phyloP scores from a whole-genome alignment of 2,888 invertebrate genomes.

The Stenodema calcarata region DNA sequence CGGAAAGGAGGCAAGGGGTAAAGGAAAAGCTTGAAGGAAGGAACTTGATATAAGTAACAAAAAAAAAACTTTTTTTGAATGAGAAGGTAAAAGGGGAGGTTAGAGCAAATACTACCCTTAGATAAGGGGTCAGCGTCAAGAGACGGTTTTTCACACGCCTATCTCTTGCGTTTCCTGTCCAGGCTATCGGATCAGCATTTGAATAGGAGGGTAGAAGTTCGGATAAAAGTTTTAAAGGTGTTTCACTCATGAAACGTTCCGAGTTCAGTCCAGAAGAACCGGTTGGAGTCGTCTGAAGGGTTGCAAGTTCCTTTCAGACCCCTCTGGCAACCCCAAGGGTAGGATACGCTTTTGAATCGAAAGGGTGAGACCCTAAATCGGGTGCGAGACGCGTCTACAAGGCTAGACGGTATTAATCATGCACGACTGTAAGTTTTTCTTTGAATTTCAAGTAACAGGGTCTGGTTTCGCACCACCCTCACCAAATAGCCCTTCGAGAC shows the following conservation, averaged over 20 bases:
- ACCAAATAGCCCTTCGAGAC: neutral
- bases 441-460: neutral
- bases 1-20: neutral
- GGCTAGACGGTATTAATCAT: conserved; percentile 25
- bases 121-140: conserved; percentile 9
- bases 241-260: neutral
- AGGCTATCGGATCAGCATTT: conserved; percentile 1
- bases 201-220: neutral
- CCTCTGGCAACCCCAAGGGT: neutral
- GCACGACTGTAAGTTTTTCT: neutral
- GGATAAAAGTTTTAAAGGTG: conserved; percentile 33
- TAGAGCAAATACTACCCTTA: conserved; percentile 12
- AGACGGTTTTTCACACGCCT: conserved; percentile 23
- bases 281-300: neutral
- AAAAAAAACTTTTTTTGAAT: conserved; percentile 6
- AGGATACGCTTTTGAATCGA: neutral
- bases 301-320: neutral
- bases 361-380: neutral
- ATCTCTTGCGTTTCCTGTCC: conserved; percentile 21
- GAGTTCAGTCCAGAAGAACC: neutral
- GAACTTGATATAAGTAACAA: neutral
- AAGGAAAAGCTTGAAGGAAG: neutral
- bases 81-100: neutral
- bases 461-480: neutral
- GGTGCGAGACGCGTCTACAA: conserved; percentile 26